Conservation (phyloP, 1,140 invertebrate species). For the Drosophila sturtevanti region DNA sequence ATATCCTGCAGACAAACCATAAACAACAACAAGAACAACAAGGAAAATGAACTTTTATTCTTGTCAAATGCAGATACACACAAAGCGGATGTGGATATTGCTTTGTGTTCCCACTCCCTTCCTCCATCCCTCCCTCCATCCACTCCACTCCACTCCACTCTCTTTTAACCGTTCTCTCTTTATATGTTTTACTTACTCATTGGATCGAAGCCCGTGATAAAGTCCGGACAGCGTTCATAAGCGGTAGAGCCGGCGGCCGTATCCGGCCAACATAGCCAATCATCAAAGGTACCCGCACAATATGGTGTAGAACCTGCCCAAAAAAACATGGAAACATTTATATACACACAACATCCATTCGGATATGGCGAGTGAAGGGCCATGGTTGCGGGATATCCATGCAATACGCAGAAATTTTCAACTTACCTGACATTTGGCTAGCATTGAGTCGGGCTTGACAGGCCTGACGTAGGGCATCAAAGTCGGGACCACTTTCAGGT, state of each 20-base stretch:
- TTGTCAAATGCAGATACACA: constrained; percentile 44
- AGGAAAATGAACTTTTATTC: constrained; percentile 9
- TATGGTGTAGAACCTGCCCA: constrained; percentile 84
- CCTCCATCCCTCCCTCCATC: background rate
- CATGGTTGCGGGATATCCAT: constrained; percentile 25
- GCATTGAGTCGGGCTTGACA: constrained; percentile 51
- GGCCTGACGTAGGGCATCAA: constrained; percentile 56
- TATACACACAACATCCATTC: constrained; percentile 20
- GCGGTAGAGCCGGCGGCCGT: constrained; percentile 89
- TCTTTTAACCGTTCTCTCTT: background rate
- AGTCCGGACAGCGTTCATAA: constrained; percentile 89
- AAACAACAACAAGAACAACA: background rate
- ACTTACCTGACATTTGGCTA: constrained; percentile 35
- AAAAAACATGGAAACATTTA: constrained; percentile 43
- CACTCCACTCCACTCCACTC: constrained; percentile 18
- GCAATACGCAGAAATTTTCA: background rate
- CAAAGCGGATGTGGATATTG: constrained; percentile 34
- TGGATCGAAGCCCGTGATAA: constrained; percentile 90
- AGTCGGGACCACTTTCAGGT: constrained; percentile 60
- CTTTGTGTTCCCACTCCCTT: constrained; percentile 20
- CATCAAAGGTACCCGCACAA: constrained; percentile 91
- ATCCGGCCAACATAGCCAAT: constrained; percentile 94
- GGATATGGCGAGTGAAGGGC: too few species aligned
- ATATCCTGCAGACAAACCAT: background rate
- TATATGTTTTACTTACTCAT: constrained; percentile 82